Evolutionary conservation across 2,888 invertebrate species (phyloP).

Genomic region (Mamestra brassicae): DNA sequence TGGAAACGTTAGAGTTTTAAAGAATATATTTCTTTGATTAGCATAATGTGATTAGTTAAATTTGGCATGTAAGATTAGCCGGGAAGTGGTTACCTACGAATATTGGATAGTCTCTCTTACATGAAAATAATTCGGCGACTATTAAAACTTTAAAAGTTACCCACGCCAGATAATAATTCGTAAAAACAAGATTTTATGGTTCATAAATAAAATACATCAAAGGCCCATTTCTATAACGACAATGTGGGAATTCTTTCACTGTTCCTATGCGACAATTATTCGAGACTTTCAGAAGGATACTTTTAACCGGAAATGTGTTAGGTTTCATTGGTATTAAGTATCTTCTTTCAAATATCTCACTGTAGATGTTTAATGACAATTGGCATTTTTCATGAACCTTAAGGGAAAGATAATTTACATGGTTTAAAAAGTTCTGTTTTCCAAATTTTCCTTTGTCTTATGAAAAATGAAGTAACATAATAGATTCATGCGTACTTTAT

Average conservation of each 20-base stretch:
- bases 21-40: constrained; percentile 44
- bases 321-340: neutral
- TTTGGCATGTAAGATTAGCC: neutral
- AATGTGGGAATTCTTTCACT: constrained; percentile 41
- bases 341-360: neutral
- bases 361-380: neutral
- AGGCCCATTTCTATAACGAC: constrained; percentile 44
- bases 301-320: neutral
- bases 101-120: constrained; percentile 31
- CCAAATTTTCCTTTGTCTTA: neutral
- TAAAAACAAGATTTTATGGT: constrained; percentile 60
- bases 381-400: neutral
- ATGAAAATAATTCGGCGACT: constrained; percentile 52
- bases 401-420: neutral
- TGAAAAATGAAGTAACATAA: neutral
- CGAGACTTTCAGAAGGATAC: neutral
- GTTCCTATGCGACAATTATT: constrained; percentile 34
- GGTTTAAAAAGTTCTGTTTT: neutral
- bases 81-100: constrained; percentile 18
- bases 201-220: constrained; percentile 65
- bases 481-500: neutral
- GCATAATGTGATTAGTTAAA: constrained; percentile 18
- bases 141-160: constrained; percentile 56
- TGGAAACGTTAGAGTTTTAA: constrained; percentile 67
- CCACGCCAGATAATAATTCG: constrained; percentile 59